Base-by-base conservation (phyloP, 2,113 vertebrate genomes). In the Caretta caretta region DNA sequence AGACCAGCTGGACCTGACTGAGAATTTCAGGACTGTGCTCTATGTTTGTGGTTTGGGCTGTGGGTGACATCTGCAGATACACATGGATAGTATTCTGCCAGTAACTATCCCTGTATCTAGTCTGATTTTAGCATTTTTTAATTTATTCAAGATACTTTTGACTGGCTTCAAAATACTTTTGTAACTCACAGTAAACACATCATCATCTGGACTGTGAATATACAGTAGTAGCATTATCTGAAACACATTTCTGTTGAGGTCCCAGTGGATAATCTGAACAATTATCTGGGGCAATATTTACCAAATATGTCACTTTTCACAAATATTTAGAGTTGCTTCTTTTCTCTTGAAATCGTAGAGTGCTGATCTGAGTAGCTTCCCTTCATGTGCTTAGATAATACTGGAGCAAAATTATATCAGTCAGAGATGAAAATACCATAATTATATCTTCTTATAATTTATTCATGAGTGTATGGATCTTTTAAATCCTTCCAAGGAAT, bases 381-480 rank as follows among this genome's bases (percentile, higher is more conserved):
- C 92, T 97, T 97, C 96, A 95, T 91, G 50, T 95, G 84, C 94
- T 95, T 97, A 97, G 97, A 96, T 96, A 96, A 95, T 90, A 97
- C 76, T 91, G 89, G 51, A 96, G 75, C 84, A 97, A 98, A 98
- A 97, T 97, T 97, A 95, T 93, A 97, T 97, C 97, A 98, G 97
- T 98, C 98, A 98, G 96, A 97, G 93, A 97, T 96, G 90, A 97
- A 98, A 98, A 98, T 97, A 97, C 89, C 91, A 93, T 98, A 98
- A 98, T 98, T 98, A 98, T 97, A 80, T 98, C 96, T 98, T 97
- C 96, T 97, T 97, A 98, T 98, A 98, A 98, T 97, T 97, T 97
- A 98, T 98, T 98, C 97, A 98, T 98, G 98, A 89, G 97, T 97
- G 98, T 98, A 97, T 97, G 95, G 92, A 96, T 96, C 97, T 42